These are phyloP conservation scores for Equus quagga DNA, from an alignment of 2,113 vertebrate genomes.

Conservation along the genomic window DNA sequence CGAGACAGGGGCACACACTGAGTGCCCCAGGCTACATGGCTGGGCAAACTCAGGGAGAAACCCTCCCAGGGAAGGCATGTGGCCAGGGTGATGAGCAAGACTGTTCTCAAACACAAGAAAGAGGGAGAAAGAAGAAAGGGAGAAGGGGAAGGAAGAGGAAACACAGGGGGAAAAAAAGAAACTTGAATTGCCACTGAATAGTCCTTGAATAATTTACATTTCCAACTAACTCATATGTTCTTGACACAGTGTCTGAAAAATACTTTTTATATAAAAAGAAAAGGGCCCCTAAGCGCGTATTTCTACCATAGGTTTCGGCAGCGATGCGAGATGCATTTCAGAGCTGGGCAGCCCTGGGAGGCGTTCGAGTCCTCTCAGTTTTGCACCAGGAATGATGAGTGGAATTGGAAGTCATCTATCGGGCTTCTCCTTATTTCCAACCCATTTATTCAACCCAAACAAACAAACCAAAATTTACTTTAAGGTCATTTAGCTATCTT, in stretches of 20 bases:
- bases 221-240: slow-evolving; percentile 40
- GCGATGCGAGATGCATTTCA: neutral
- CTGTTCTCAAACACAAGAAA: neutral
- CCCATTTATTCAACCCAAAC: neutral
- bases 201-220: slow-evolving; percentile 8
- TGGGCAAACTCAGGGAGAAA: neutral
- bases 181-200: neutral
- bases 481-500: neutral
- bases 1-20: no score
- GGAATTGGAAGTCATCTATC: neutral
- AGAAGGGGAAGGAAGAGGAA: no score
- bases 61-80: neutral
- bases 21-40: neutral
- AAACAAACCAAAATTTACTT: slow-evolving; percentile 16
- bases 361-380: neutral
- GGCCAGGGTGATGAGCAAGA: neutral
- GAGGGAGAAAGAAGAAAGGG: neutral
- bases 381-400: neutral
- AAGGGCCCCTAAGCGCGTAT: neutral
- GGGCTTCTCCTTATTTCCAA: neutral
- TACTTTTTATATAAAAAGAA: slow-evolving; percentile 20
- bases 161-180: neutral
- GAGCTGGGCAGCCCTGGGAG: neutral
- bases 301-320: neutral
- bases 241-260: slow-evolving; percentile 18